Conservation (phyloP, 2,797 vertebrate species). For the Hypotaenidia philippensis region DNA sequence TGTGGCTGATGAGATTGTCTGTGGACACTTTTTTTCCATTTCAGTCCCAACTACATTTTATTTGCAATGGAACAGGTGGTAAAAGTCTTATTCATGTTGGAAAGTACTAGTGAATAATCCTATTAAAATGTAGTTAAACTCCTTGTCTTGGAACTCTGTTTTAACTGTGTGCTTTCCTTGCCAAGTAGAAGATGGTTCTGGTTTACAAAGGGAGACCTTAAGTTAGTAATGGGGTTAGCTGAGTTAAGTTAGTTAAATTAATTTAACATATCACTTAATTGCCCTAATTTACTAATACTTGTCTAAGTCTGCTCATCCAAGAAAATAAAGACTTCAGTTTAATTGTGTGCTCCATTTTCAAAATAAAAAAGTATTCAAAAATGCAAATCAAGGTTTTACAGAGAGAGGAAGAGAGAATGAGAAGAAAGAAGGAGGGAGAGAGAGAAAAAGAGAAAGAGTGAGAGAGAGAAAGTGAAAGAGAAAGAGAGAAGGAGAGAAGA, state of each 20-base stretch:
- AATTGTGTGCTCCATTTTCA: not conserved
- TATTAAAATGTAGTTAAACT: constrained; percentile 9
- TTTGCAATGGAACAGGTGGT: not conserved
- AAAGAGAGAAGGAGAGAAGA: too few species aligned
- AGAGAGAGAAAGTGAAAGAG: too few species aligned
- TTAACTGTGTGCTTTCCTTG: not conserved
- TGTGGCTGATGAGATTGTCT: not conserved
- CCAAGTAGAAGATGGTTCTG: not conserved
- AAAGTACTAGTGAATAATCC: not conserved
- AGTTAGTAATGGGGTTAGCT: not conserved
- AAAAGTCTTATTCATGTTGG: not conserved
- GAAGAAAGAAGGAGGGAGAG: too few species aligned
- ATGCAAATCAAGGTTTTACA: not conserved
- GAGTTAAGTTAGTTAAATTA: not conserved
- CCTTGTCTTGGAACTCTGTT: not conserved
- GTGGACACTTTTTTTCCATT: not conserved
- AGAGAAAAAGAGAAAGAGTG: too few species aligned
- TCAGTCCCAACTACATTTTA: not conserved
- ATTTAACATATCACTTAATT: not conserved
- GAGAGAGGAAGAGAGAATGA: too few species aligned
- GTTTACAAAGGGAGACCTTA: not conserved
- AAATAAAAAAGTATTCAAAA: not conserved
- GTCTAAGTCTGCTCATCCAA: not conserved
- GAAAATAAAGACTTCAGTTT: not conserved
- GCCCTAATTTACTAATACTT: not conserved